Percentiles rank a stretch among this genome's conserved stretches.
Conservation (phyloP, 2,113 vertebrate species). For the Lethenteron camtschaticum region DNA sequence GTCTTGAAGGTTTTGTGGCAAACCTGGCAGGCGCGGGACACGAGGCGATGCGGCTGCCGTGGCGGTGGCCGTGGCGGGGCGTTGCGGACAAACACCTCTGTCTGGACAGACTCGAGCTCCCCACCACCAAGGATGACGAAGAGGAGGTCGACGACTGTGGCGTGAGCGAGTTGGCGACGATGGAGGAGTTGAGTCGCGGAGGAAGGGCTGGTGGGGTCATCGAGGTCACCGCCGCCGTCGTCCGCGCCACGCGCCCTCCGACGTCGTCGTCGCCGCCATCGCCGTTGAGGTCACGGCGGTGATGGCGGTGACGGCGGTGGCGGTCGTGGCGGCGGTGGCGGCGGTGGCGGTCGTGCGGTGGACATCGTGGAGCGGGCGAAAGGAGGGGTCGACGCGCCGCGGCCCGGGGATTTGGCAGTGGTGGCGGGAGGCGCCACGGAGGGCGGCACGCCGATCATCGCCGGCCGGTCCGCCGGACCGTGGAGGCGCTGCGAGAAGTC, state of each 20-base stretch:
- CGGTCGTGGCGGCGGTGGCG: not conserved
- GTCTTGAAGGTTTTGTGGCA: too few relatives aligned
- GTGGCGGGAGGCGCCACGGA: not conserved
- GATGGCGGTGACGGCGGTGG: not conserved
- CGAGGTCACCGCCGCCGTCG: not conserved
- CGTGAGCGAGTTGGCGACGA: not conserved
- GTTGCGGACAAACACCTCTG: not conserved
- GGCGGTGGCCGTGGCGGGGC: too few relatives aligned
- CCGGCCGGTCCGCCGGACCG: not conserved
- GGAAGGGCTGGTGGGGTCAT: not conserved
- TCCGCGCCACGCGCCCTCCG: not conserved
- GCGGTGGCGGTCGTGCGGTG: not conserved
- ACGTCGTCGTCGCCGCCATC: not conserved
- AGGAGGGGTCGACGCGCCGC: not conserved
- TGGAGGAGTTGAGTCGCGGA: not conserved
- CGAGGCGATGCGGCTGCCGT: too few relatives aligned
- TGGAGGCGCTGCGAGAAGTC: conserved; percentile 1
- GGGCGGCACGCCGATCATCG: not conserved
- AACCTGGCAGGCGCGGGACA: too few relatives aligned
- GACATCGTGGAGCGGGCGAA: not conserved
- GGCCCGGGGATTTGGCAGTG: not conserved
- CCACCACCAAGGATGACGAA: not conserved
- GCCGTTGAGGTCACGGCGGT: not conserved
- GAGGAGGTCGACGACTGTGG: not conserved
- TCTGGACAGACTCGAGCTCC: not conserved